Evolutionary conservation across 2,113 vertebrate genomes (phyloP).

Genomic region (Nycticryphes semicollaris): DNA sequence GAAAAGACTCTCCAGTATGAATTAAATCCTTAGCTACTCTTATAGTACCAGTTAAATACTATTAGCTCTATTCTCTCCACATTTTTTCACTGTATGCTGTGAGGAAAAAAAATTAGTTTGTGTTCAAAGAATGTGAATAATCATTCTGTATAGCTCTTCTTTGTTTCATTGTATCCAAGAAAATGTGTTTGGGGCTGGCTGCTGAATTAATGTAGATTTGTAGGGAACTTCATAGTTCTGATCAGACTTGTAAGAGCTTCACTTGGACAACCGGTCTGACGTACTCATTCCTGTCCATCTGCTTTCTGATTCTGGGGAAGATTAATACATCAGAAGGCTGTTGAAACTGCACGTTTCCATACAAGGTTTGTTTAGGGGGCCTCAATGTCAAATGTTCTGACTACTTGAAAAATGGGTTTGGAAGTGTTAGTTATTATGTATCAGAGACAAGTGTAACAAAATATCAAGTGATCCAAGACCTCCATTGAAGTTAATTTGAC

Average conservation of each 20-base stretch:
- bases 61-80: neutral
- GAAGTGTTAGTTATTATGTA: neutral
- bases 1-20: neutral
- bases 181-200: neutral
- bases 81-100: neutral
- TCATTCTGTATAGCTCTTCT: neutral
- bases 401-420: neutral
- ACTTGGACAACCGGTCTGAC: neutral
- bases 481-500: neutral
- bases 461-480: rapidly evolving
- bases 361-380: neutral
- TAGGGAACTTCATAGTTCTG: neutral
- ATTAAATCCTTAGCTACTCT: neutral
- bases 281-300: neutral
- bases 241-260: neutral
- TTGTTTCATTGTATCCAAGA: neutral
- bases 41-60: neutral
- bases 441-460: neutral
- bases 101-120: neutral
- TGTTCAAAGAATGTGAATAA: neutral
- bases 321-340: neutral
- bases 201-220: neutral
- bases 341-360: neutral
- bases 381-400: neutral
- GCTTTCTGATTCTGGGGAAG: neutral